These are phyloP conservation scores for Frankliniella fusca DNA, from an alignment of 2,888 invertebrate genomes.

Conservation along the genomic window DNA sequence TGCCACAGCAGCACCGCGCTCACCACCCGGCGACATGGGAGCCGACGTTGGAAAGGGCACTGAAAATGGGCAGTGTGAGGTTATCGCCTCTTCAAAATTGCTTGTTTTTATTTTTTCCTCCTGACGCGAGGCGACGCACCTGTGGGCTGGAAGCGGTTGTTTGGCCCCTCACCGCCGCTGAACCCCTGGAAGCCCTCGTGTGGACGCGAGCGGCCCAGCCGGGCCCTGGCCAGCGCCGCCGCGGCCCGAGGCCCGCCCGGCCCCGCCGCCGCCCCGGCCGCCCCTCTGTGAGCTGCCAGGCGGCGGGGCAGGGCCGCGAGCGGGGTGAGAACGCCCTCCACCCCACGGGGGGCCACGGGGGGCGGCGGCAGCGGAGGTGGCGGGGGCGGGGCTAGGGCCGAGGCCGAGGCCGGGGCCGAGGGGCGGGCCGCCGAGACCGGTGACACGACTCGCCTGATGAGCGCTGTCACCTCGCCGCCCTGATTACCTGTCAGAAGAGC, in stretches of 20 bases:
- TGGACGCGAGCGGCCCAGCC: background rate
- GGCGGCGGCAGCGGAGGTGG: background rate
- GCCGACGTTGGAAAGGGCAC: background rate
- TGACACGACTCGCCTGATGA: background rate
- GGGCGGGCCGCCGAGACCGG: background rate
- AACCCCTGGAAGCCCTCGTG: background rate
- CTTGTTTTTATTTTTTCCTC: background rate
- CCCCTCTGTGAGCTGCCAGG: background rate
- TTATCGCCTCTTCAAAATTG: background rate
- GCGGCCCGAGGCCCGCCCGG: background rate
- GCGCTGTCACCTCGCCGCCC: background rate
- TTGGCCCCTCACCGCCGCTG: conserved; percentile 8
- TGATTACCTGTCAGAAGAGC: no score
- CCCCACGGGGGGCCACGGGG: background rate
- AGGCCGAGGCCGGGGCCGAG: background rate
- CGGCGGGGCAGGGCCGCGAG: background rate
- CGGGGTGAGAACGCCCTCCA: background rate
- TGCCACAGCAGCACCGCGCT: background rate
- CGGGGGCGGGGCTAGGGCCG: background rate
- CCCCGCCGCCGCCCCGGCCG: background rate
- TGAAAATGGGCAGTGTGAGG: background rate
- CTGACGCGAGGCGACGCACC: background rate
- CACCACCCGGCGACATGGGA: background rate
- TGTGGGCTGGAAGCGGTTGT: conserved; percentile 4
- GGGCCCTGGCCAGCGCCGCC: background rate